These are phyloP conservation scores for Caenorhabditis remanei DNA, from an alignment of 1,140 invertebrate species.

Conservation along the genomic window DNA sequence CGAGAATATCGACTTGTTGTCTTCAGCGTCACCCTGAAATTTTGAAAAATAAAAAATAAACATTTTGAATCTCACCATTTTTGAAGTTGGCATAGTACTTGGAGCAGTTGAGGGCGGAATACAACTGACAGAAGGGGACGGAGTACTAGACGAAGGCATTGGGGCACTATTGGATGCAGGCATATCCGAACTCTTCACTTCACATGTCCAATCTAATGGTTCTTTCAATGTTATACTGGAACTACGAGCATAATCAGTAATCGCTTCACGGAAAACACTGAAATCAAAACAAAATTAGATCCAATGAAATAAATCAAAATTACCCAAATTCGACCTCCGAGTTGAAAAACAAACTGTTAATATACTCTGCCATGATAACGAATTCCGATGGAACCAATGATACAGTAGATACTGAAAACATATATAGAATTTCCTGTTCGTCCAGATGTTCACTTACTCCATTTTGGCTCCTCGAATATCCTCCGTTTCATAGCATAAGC, in stretches of 20 bases:
- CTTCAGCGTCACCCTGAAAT: neutral
- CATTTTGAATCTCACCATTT: neutral
- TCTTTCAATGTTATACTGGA: slow-evolving; percentile 20
- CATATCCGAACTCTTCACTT: neutral
- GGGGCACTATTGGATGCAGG: neutral
- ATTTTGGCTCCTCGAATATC: slow-evolving; percentile 13
- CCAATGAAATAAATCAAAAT: neutral
- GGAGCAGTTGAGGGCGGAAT: neutral
- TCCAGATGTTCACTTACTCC: neutral
- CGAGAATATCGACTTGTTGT: slow-evolving; percentile 10
- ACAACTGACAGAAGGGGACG: too few relatives aligned
- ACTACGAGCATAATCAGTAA: slow-evolving; percentile 16
- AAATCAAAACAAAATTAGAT: neutral
- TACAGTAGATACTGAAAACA: neutral
- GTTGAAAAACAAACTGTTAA: neutral
- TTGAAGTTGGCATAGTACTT: neutral
- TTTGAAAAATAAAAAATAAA: neutral
- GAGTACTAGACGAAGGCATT: neutral
- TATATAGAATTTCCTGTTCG: neutral
- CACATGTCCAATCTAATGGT: neutral
- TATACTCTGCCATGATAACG: neutral
- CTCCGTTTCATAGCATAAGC: slow-evolving; percentile 1
- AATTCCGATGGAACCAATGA: neutral
- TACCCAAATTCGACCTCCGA: slow-evolving; percentile 43
- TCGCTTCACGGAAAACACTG: slow-evolving; percentile 22